These are phyloP conservation scores for Allophyes oxyacanthae DNA, from an alignment of 2,888 invertebrate genomes.

Conservation along the genomic window DNA sequence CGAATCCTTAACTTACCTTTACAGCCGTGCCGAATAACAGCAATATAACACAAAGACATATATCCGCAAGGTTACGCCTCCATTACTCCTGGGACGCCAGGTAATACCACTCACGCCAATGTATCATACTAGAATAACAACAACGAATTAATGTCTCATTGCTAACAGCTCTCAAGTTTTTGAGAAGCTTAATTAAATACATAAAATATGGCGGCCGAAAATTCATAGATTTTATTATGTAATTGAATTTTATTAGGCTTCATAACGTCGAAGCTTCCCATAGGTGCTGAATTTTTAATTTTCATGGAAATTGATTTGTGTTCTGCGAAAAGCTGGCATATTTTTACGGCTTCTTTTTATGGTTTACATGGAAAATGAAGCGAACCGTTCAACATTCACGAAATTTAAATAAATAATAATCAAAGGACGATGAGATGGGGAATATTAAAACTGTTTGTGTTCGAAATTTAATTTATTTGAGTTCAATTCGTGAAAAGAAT, in stretches of 20 bases:
- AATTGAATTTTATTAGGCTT: conserved; percentile 10
- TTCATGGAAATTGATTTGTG: neutral
- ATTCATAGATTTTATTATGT: conserved; percentile 32
- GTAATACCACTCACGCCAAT: conserved; percentile 33
- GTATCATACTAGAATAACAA: conserved; percentile 46
- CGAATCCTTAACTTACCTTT: neutral
- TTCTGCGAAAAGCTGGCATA: neutral
- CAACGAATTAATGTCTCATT: conserved; percentile 51
- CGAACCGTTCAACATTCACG: neutral
- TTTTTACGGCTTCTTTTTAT: too few species aligned
- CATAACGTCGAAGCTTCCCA: neutral
- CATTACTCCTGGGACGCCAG: conserved; percentile 34
- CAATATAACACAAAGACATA: conserved; percentile 8
- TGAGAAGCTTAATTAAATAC: conserved; percentile 46
- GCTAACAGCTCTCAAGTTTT: conserved; percentile 48
- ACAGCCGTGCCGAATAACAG: conserved; percentile 6
- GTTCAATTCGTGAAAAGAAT: conserved; percentile 9
- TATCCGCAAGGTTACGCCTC: conserved; percentile 25
- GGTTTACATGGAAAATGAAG: neutral
- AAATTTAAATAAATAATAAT: conserved; percentile 7
- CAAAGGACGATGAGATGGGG: conserved; percentile 1
- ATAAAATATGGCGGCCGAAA: conserved; percentile 32
- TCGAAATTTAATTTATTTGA: conserved; percentile 2
- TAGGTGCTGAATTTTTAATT: conserved; percentile 15
- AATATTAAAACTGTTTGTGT: conserved; percentile 7